A percentile compares a stretch with the other conserved stretches of the same genome.
Conservation (phyloP, 1,140 invertebrate genomes). For the Sminthurides bifidus region DNA sequence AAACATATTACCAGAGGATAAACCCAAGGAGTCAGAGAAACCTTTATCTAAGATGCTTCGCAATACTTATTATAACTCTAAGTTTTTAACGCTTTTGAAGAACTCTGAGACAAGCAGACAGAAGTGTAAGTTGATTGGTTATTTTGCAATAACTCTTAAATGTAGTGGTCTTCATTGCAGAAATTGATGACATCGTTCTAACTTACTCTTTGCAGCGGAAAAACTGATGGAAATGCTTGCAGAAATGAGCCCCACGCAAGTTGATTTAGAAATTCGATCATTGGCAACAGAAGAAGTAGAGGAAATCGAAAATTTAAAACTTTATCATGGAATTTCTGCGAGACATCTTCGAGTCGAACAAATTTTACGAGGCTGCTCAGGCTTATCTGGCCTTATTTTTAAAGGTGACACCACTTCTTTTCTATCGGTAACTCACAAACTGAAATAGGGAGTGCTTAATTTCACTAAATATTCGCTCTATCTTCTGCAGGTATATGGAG, state of each 20-base stretch:
- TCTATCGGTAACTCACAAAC: too few species aligned
- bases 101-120: background rate
- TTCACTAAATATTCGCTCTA: background rate
- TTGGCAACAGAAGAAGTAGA: slow-evolving; percentile 59
- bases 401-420: slow-evolving; percentile 46
- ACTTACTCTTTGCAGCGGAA: slow-evolving; percentile 27
- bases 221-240: slow-evolving; percentile 62
- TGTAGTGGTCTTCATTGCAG: background rate
- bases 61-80: background rate
- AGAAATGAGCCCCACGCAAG: slow-evolving; percentile 62
- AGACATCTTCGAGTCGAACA: slow-evolving; percentile 57
- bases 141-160: background rate
- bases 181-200: background rate
- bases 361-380: slow-evolving; percentile 82
- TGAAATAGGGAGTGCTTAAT: background rate
- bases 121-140: background rate
- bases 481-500: background rate
- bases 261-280: slow-evolving; percentile 80
- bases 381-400: slow-evolving; percentile 84
- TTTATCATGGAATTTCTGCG: slow-evolving; percentile 70
- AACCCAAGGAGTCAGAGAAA: background rate
- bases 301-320: slow-evolving; percentile 52
- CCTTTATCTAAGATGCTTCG: background rate
- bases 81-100: background rate
- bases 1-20: background rate